Conservation (phyloP, 64 coral and sea anemone species). For the Orbicella faveolata region DNA sequence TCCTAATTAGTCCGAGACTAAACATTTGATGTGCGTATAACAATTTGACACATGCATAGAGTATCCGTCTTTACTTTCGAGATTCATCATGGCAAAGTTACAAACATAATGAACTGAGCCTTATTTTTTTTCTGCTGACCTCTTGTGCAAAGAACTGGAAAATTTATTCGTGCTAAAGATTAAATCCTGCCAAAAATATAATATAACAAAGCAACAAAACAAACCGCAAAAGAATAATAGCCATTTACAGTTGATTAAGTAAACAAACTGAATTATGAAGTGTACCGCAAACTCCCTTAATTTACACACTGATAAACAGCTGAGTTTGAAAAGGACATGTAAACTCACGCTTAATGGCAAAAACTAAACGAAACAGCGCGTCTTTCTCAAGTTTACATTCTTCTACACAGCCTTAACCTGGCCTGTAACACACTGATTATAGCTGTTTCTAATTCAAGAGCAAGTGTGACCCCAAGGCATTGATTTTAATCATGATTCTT, state of each 20-base stretch:
- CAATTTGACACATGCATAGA: background rate
- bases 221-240: conserved; percentile 5
- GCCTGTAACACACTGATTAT: background rate
- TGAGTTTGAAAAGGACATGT: background rate
- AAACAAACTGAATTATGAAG: conserved; percentile 12
- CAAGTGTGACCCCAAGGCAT: background rate
- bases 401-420: background rate
- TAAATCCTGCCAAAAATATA: conserved; percentile 10
- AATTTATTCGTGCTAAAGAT: conserved; percentile 33
- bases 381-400: background rate
- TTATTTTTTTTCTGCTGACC: background rate
- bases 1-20: background rate
- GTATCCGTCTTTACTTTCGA: background rate
- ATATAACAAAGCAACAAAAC: conserved; percentile 6
- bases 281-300: background rate
- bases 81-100: background rate
- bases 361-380: background rate
- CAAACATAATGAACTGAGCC: background rate
- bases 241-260: background rate
- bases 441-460: background rate
- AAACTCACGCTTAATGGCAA: background rate
- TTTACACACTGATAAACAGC: background rate
- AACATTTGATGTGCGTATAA: background rate
- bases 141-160: conserved; percentile 8
- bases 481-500: background rate